phyloP scores from a whole-genome alignment of 2,888 invertebrate genomes.

The Pseudolycoriella hygida region DNA sequence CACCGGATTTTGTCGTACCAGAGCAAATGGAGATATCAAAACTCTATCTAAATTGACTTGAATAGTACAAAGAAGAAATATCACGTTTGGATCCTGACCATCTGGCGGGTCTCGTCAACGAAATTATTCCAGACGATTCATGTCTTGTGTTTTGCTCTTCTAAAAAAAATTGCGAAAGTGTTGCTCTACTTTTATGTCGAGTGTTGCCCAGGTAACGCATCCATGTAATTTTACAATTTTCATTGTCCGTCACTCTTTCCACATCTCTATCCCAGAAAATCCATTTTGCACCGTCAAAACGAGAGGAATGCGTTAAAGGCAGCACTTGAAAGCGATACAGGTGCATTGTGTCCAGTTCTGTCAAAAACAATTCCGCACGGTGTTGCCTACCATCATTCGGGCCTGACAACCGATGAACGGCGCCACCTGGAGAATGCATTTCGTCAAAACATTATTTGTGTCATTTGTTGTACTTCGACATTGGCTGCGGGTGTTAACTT shows the following conservation, averaged over 20 bases:
- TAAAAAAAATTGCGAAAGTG: conserved; percentile 83
- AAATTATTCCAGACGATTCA: conserved; percentile 60
- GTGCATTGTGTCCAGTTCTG: conserved; percentile 46
- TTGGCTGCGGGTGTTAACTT: conserved; percentile 96
- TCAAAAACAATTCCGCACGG: conserved; percentile 55
- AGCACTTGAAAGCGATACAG: conserved; percentile 46
- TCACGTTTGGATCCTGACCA: conserved; percentile 57
- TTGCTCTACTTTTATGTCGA: conserved; percentile 56
- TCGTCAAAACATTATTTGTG: conserved; percentile 62
- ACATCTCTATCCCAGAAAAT: conserved; percentile 25
- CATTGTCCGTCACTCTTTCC: not conserved
- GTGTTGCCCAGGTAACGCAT: conserved; percentile 28
- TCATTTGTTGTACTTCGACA: conserved; percentile 90
- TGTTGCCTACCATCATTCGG: conserved; percentile 87
- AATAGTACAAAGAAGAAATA: conserved; percentile 46
- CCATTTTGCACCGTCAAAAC: conserved; percentile 34
- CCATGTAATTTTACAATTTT: too few species aligned
- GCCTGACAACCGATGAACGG: conserved; percentile 76
- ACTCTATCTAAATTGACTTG: too few species aligned
- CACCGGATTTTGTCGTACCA: too few species aligned
- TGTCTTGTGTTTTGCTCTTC: conserved; percentile 88
- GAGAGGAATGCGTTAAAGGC: conserved; percentile 42
- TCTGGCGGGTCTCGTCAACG: conserved; percentile 59
- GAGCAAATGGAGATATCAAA: too few species aligned
- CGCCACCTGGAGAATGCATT: conserved; percentile 70